These are phyloP conservation scores for Idris sp. DNA, from an alignment of 1,140 invertebrate species.

Conservation along the genomic window DNA sequence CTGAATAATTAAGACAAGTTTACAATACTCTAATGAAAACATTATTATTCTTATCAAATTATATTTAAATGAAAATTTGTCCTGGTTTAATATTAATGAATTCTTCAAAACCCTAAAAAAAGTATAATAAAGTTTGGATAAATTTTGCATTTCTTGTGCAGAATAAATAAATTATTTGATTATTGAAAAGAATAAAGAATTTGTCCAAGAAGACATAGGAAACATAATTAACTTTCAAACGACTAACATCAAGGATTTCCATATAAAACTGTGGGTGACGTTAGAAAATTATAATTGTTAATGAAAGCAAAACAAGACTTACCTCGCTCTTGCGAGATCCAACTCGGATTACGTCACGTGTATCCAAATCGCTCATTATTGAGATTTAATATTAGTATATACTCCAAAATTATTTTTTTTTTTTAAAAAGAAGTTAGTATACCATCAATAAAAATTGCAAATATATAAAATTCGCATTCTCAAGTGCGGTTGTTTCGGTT, in stretches of 20 bases:
- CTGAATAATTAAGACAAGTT: too few species aligned
- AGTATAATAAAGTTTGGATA: too few species aligned
- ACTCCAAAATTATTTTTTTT: slow-evolving; percentile 16
- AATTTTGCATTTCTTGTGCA: too few species aligned
- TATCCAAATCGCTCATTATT: slow-evolving; percentile 51
- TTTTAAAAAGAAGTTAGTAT: neutral
- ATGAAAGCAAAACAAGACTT: slow-evolving; percentile 64
- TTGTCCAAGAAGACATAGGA: neutral
- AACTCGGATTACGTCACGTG: slow-evolving; percentile 78
- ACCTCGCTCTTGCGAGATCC: slow-evolving; percentile 85
- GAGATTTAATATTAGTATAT: slow-evolving; percentile 16
- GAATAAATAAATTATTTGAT: too few species aligned
- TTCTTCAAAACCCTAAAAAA: too few species aligned
- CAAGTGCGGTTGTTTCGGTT: neutral
- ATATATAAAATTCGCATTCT: neutral
- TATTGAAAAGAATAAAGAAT: too few species aligned
- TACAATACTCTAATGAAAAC: too few species aligned
- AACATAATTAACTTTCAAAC: slow-evolving; percentile 5
- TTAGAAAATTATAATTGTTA: slow-evolving; percentile 42
- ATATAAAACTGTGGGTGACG: slow-evolving; percentile 14
- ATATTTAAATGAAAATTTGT: too few species aligned
- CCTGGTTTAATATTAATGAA: too few species aligned
- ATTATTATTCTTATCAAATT: too few species aligned
- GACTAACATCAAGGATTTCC: neutral
- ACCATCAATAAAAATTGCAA: slow-evolving; percentile 1